Percentiles rank a stretch among this genome's conserved stretches.
phyloP scores from a whole-genome alignment of 2,113 vertebrate species.

The Strix aluco region DNA sequence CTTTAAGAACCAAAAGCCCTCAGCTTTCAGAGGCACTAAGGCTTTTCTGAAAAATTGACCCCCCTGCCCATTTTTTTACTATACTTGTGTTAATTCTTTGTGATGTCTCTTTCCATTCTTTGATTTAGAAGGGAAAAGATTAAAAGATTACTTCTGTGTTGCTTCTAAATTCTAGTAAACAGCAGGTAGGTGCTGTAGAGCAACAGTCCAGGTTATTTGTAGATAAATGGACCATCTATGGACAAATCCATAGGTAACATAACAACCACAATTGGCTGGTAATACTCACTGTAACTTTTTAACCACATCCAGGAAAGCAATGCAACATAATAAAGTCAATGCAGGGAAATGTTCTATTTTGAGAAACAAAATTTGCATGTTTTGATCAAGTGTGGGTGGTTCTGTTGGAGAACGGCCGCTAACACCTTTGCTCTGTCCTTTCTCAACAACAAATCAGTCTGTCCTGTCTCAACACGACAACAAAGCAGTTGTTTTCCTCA shows the following conservation, averaged over 20 bases:
- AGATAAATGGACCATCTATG: neutral
- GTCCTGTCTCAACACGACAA: neutral
- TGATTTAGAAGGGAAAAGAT: neutral
- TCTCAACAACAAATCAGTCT: neutral
- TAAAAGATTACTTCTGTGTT: neutral
- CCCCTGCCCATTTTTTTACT: neutral
- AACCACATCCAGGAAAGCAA: neutral
- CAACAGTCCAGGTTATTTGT: neutral
- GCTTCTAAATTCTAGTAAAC: neutral
- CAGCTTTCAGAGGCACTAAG: neutral
- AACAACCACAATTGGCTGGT: fast-evolving
- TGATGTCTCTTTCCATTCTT: neutral
- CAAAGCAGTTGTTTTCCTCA: neutral
- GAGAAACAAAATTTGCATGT: conserved; percentile 52
- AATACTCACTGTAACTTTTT: fast-evolving
- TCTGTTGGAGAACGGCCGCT: neutral
- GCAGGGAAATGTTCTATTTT: neutral
- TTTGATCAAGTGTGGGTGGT: neutral
- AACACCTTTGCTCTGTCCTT: neutral
- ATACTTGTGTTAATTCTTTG: neutral
- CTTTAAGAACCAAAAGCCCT: neutral
- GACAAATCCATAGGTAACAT: neutral
- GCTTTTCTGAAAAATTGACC: neutral
- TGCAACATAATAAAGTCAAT: conserved; percentile 7
- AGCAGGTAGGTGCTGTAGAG: neutral